Evolutionary conservation across 35 echinoderm and acorn worm genomes (phyloP).

Genomic region (Anneissia japonica): DNA sequence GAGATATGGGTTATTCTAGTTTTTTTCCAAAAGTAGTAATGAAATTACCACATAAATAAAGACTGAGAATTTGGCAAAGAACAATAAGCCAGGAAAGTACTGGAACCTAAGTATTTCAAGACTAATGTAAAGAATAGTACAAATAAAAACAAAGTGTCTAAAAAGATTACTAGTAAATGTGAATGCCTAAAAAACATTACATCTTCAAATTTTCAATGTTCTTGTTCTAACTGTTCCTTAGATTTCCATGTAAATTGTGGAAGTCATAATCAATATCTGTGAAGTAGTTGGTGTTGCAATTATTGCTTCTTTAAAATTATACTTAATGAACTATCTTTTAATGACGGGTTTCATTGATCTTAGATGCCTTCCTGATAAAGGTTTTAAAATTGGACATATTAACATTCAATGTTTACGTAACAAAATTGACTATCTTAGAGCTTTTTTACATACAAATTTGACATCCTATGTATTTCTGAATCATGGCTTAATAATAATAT

Average conservation of each 20-base stretch:
- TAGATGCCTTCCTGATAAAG: neutral
- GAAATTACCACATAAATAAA: too few relatives aligned
- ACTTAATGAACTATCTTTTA: slow-evolving; percentile 19
- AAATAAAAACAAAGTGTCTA: too few relatives aligned
- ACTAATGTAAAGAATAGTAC: too few relatives aligned
- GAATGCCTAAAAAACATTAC: too few relatives aligned
- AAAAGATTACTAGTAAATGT: too few relatives aligned
- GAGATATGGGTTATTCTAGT: too few relatives aligned
- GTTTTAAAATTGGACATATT: slow-evolving; percentile 12
- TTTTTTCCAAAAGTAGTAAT: too few relatives aligned
- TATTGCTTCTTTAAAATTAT: slow-evolving; percentile 3
- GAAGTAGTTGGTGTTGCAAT: neutral
- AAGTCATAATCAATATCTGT: neutral
- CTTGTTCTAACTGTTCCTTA: neutral
- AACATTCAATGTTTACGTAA: slow-evolving; percentile 5
- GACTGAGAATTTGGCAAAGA: too few relatives aligned
- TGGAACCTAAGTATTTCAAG: too few relatives aligned
- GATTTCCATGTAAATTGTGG: slow-evolving; percentile 7
- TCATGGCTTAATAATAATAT: slow-evolving; percentile 15
- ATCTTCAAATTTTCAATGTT: too few relatives aligned
- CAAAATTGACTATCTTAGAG: slow-evolving; percentile 6
- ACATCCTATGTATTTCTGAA: slow-evolving; percentile 13
- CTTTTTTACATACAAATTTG: slow-evolving; percentile 12
- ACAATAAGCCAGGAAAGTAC: too few relatives aligned
- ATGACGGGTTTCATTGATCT: slow-evolving; percentile 10